Base-by-base conservation (phyloP, 23 tunicate genomes). In the Clavelina lepadiformis region DNA sequence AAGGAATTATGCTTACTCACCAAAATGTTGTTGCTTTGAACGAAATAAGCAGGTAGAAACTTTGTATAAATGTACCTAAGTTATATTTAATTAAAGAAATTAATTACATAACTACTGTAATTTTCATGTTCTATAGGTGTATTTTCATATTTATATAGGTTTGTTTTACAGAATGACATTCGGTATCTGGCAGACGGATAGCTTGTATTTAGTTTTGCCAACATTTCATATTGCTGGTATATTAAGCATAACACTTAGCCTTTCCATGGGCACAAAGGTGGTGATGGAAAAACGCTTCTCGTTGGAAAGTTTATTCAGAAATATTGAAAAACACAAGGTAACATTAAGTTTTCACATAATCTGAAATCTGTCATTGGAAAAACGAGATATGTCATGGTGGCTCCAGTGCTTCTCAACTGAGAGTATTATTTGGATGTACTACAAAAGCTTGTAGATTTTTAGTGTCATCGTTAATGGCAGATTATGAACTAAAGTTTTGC, bases 221-320 rank as follows among this genome's bases (percentile, higher is more conserved):
- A 52, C 66, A 69, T 82, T 82, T 31, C 91, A 82, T 53, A 82
- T 79, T 18, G 61, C 63, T 59, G 91, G 91, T 25, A 50, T 27
- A 19, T 30, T 51, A 38, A 41, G 45, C 30, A 53, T 61, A 5
- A 23, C 67, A 22, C 28, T 55, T 11, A 56, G 18, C 4, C 44
- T 82, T 46, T 29, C 37, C 5, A 62, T 58, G 49, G 91, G 91
- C 4, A 25, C 67, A 0, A 58, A n/a, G 58, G 34, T 65, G 32
- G 91, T 82, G 27, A 27, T 82, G 18, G 70, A 64, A 32, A 67
- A 58, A 46, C 58, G 91, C 33, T 82, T 82, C 38, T 31, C 72
- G 26, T 69, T 71, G 23, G 77, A 82, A 34, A 31, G 75, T 3
- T 47, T 82, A 22, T 82, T 73, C 11, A 30, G 45, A 41, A 46